Percentiles rank a stretch among this genome's conserved stretches.
Conservation (phyloP, 2,113 vertebrate genomes). For the Jaculus jaculus region DNA sequence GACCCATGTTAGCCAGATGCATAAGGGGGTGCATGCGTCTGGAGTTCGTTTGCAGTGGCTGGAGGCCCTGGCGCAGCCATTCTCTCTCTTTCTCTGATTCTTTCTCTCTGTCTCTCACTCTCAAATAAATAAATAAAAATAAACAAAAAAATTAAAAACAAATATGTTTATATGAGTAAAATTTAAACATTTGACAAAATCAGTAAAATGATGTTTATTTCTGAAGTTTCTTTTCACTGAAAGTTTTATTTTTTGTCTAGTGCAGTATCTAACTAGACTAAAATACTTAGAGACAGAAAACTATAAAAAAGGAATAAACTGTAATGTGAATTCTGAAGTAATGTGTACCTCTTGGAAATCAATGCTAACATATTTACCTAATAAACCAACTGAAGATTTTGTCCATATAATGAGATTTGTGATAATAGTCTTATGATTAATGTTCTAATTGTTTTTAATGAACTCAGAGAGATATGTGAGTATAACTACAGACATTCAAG, state of each 20-base stretch:
- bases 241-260: background rate
- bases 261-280: background rate
- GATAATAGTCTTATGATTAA: background rate
- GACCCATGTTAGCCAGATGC: no score
- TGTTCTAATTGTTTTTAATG: background rate
- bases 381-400: background rate
- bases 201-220: background rate
- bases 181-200: constrained; percentile 14
- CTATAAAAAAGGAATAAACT: background rate
- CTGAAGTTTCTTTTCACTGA: background rate
- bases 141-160: no score
- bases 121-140: no score
- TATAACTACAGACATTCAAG: background rate
- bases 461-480: background rate
- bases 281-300: constrained; percentile 19
- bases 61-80: no score
- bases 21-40: no score
- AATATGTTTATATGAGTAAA: background rate
- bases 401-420: background rate
- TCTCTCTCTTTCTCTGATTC: no score
- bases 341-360: background rate
- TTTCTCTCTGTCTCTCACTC: no score
- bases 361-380: background rate
- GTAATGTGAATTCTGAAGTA: background rate
- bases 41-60: no score